These are phyloP conservation scores for Sialis lutaria DNA, from an alignment of 2,888 invertebrate genomes.

Conservation along the genomic window DNA sequence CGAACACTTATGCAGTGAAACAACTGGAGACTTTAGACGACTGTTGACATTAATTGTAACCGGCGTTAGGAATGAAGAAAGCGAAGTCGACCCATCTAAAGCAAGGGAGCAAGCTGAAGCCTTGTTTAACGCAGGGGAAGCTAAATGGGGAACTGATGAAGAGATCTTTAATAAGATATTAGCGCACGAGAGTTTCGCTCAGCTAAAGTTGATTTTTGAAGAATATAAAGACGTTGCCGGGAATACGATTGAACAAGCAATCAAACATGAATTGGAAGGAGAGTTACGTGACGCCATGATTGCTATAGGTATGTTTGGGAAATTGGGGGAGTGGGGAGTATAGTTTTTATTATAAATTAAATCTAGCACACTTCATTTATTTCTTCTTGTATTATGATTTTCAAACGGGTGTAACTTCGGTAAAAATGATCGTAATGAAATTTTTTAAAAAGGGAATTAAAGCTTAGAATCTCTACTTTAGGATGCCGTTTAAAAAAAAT, in stretches of 20 bases:
- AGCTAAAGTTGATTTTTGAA: slow-evolving; percentile 48
- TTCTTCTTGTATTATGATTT: too few relatives aligned
- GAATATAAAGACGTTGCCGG: slow-evolving; percentile 58
- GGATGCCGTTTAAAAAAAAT: too few relatives aligned
- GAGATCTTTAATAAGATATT: slow-evolving; percentile 54
- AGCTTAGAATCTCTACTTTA: background rate
- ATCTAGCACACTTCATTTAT: too few relatives aligned
- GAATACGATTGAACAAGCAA: slow-evolving; percentile 54
- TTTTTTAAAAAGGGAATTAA: too few relatives aligned
- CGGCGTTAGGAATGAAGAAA: slow-evolving; percentile 46
- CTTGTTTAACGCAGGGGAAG: slow-evolving; percentile 52
- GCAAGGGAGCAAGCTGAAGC: slow-evolving; percentile 57
- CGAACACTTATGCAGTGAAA: slow-evolving; percentile 59
- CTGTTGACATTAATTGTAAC: slow-evolving; percentile 55
- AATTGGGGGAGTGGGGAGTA: too few relatives aligned
- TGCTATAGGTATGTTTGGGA: slow-evolving; percentile 46
- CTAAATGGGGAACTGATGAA: slow-evolving; percentile 55
- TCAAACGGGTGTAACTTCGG: background rate
- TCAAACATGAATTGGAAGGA: slow-evolving; percentile 46
- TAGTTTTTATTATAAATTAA: background rate
- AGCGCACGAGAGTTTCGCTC: slow-evolving; percentile 56
- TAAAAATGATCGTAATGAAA: too few relatives aligned
- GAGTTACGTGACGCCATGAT: slow-evolving; percentile 49
- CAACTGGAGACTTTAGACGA: slow-evolving; percentile 60
- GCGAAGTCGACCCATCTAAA: slow-evolving; percentile 37